Base-by-base conservation (phyloP, 2,888 invertebrate species). In the Macropis europaea region DNA sequence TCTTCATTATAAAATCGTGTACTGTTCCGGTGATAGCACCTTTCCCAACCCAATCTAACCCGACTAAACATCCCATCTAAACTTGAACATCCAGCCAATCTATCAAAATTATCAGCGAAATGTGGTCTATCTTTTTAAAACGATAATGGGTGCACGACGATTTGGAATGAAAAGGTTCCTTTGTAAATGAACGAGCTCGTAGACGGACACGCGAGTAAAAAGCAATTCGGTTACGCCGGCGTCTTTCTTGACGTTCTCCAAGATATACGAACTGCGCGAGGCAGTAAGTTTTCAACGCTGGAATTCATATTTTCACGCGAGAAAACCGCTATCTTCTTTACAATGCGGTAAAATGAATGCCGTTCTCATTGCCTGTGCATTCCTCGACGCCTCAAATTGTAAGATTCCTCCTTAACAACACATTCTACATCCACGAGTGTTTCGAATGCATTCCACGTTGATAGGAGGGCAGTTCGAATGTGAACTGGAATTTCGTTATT, bases 321-420 rank as follows among this genome's bases (percentile, higher is more conserved):
- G 47, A 19, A 24, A 40, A 43, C 54, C 48, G 11, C 45, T 56
- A 43, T 67, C 61, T 67, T 38, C 50, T 34, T 69, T 56, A 61
- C 42, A 66, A 66, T 54, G 60, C 59, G 54, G 42, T 53, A 52
- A 67, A 67, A 42, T 45, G 54, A 61, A 42, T 61, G 59, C 47
- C 24, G 24, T 30, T 50, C 56, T 43, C 43, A 17, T 13, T 13
- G 26, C 48, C 54, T 40, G 60, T 67, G 45, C 53, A 54, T 50
- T 54, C 42, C 19, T 61, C 48, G 50, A 61, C 32, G 50, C 50
- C 32, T 42, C 32, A 9, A 38, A 36, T 43, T 43, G 24, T 36
- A 17, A 28, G 19, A 17, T 17, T 43, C 11, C 38, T 15, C 4
- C 5, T 11, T 6, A 17, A 4, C 24, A 38, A 47, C 59, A n/a